These are phyloP conservation scores for Orbicella faveolata DNA, from an alignment of 64 coral and sea anemone genomes.

Conservation along the genomic window DNA sequence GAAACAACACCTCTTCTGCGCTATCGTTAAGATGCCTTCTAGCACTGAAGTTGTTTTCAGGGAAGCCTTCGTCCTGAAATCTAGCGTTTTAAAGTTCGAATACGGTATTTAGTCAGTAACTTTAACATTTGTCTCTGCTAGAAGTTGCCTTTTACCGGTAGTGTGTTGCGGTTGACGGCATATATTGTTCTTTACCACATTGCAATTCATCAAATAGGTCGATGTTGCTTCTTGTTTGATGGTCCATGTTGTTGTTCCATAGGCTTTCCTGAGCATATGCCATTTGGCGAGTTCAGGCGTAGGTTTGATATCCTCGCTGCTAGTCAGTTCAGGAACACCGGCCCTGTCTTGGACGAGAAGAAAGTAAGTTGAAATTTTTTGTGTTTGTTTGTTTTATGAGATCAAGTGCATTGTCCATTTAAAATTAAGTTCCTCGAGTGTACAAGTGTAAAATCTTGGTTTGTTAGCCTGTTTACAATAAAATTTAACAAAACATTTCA, in stretches of 20 bases:
- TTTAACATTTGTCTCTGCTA: not conserved
- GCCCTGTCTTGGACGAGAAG: slow-evolving; percentile 93
- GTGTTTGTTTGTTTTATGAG: not conserved
- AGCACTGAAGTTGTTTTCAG: not conserved
- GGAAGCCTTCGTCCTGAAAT: slow-evolving; percentile 12
- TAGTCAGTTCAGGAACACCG: slow-evolving; percentile 56
- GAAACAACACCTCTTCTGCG: not conserved
- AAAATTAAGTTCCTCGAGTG: not conserved
- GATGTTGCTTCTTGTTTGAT: not conserved
- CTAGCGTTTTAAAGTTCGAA: slow-evolving; percentile 30
- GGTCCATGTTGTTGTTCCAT: slow-evolving; percentile 1
- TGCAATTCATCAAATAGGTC: not conserved
- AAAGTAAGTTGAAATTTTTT: slow-evolving; percentile 54
- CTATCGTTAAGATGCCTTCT: not conserved
- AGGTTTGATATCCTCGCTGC: slow-evolving; percentile 89
- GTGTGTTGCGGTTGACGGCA: not conserved
- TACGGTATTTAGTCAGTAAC: slow-evolving; percentile 5
- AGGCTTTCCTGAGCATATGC: slow-evolving; percentile 99
- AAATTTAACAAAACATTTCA: not conserved
- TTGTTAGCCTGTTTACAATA: not conserved
- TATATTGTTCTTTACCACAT: not conserved
- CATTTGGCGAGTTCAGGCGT: slow-evolving; percentile 90
- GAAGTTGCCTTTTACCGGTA: not conserved
- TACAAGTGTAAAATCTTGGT: not conserved
- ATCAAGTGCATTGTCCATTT: too few species aligned